Conservation (phyloP, 92 coral and sea anemone species). For the Diadumene lineata region DNA sequence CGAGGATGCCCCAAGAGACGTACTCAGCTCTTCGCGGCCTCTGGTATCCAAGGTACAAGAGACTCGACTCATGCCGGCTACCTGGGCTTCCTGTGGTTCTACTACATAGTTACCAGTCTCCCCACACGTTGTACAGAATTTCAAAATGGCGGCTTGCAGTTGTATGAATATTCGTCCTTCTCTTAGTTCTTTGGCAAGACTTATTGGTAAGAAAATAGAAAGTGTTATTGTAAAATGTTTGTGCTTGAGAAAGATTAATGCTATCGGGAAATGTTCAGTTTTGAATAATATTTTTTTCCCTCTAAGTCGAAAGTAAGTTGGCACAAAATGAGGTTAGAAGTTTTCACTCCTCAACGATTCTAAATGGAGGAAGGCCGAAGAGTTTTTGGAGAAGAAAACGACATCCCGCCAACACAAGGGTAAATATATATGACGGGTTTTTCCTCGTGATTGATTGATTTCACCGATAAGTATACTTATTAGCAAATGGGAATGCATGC, state of each 20-base stretch:
- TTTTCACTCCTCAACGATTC: background rate
- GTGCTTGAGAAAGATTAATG: too few relatives aligned
- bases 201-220: background rate
- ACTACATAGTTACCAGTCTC: background rate
- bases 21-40: too few relatives aligned
- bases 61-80: too few relatives aligned
- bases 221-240: background rate
- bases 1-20: too few relatives aligned
- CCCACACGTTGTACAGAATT: background rate
- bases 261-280: too few relatives aligned
- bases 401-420: slow-evolving; percentile 89
- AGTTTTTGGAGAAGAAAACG: slow-evolving; percentile 93
- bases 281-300: background rate
- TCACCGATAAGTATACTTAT: too few relatives aligned
- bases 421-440: slow-evolving; percentile 22
- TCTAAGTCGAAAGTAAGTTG: background rate
- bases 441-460: too few relatives aligned
- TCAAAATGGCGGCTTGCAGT: background rate
- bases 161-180: background rate
- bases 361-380: slow-evolving; percentile 79
- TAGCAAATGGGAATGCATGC: too few relatives aligned
- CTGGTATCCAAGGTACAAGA: too few relatives aligned
- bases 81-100: background rate
- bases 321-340: background rate
- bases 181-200: background rate